These are phyloP conservation scores for Carassius auratus DNA, from an alignment of 2,113 vertebrate species.

Conservation along the genomic window DNA sequence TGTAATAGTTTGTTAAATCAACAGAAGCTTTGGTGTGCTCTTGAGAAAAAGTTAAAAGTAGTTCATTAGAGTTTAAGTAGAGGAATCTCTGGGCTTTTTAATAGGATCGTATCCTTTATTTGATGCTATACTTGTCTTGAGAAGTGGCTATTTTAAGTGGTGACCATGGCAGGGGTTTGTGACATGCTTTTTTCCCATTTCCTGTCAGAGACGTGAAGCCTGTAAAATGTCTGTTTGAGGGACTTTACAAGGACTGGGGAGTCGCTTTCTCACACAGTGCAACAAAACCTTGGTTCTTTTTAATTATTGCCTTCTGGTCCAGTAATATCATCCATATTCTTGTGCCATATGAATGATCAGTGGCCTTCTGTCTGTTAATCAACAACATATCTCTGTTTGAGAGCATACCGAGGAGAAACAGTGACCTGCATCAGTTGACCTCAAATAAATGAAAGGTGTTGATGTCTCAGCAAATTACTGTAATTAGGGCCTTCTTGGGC, in stretches of 20 bases:
- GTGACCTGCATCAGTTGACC: background rate
- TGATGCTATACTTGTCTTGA: slow-evolving; percentile 66
- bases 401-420: background rate
- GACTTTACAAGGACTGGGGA: slow-evolving; percentile 50
- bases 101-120: slow-evolving; percentile 65
- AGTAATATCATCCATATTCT: background rate
- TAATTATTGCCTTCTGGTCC: background rate
- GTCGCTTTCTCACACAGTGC: background rate
- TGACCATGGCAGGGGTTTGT: slow-evolving; percentile 53
- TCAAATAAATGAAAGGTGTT: background rate
- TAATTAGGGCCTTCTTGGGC: background rate
- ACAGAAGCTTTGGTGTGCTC: slow-evolving; percentile 21
- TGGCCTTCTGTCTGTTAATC: background rate
- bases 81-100: slow-evolving; percentile 67
- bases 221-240: slow-evolving; percentile 62
- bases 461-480: slow-evolving; percentile 9
- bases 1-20: background rate
- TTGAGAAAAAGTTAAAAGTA: slow-evolving; percentile 57
- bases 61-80: slow-evolving; percentile 63
- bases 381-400: background rate
- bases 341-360: background rate
- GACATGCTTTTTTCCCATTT: slow-evolving; percentile 65
- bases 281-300: background rate
- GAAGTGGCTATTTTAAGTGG: slow-evolving; percentile 65
- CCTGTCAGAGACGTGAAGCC: slow-evolving; percentile 59